Conservation (phyloP, 2,113 vertebrate species). For the Oreochromis tanganicae region DNA sequence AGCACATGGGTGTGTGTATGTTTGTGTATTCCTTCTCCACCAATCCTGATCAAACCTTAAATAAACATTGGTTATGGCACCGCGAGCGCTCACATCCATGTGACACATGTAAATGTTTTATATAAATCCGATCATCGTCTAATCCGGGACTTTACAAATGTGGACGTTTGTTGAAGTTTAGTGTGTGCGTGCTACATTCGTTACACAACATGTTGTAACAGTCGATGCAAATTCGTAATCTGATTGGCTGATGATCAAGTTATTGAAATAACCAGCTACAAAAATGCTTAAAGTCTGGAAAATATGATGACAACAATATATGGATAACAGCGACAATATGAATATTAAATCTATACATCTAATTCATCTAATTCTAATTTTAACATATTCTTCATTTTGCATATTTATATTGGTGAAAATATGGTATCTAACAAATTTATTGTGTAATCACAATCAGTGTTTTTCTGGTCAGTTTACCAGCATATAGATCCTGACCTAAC, state of each 20-base stretch:
- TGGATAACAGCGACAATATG: accelerated
- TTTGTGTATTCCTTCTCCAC: neutral
- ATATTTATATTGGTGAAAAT: neutral
- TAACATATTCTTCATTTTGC: neutral
- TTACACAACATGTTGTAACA: neutral
- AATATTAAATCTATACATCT: neutral
- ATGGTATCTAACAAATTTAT: neutral
- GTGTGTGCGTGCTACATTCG: neutral
- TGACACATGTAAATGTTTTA: neutral
- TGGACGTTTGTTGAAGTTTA: neutral
- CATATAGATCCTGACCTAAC: neutral
- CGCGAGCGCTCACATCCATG: neutral
- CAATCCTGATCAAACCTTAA: neutral
- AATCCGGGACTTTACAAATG: neutral
- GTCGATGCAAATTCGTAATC: neutral
- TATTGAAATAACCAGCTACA: neutral
- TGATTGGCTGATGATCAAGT: neutral
- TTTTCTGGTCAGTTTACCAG: neutral
- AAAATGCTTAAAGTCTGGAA: neutral
- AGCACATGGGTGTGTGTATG: neutral
- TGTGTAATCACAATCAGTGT: neutral
- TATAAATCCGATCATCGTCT: accelerated
- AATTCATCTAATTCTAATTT: neutral
- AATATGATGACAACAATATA: neutral
- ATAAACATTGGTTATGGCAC: neutral